Base-by-base conservation (phyloP, 2,113 vertebrate genomes). In the Crocuta crocuta region DNA sequence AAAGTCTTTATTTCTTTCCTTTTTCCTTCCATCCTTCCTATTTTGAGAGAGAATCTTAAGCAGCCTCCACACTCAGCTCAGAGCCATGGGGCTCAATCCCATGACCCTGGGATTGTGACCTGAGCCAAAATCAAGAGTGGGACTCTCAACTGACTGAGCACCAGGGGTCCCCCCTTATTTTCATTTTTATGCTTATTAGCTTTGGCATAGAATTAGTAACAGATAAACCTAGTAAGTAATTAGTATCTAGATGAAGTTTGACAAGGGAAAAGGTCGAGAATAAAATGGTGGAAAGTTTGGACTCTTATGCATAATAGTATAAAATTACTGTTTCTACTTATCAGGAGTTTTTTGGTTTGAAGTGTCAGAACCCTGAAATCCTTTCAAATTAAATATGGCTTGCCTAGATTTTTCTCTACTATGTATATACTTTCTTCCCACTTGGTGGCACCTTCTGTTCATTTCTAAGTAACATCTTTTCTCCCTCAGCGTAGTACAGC, bases 371-470 rank as follows among this genome's bases (percentile, higher is more conserved):
- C 43, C 31, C 45, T 90, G 26, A 97, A 83, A 74, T 74, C 17
- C 43, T 82, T 95, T 82, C 35, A 82, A 80, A n/a, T 66, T 55
- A 80, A 43, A 10, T 3, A 3, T 50, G 53, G 9, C 65, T 81
- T 71, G n/a, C 66, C n/a, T 95, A n/a, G 48, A 55, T 93, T 93
- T 96, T 92, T 83, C 50, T 84, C 87, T 58, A 4, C 5, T n/a
- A 26, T 58, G 43, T 53, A 8, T 96, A 63, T 55, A 39, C 86
- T 45, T 35, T 92, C 79, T 28, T 11, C 13, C 97, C 97, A 97
- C 96, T 94, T 96, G 97, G 96, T 96, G 97, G 97, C 97, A 84
- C 81, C 74, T 91, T 96, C 63, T 89, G 71, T 92, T 96, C 93
- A 92, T 95, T 88, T 97, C 31, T 95, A 39, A 81, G 28, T 71